Evolutionary conservation across 2,888 invertebrate species (phyloP), one percentile per base, ranked within the genome.

Genomic region (Chydorus sphaericus): DNA sequence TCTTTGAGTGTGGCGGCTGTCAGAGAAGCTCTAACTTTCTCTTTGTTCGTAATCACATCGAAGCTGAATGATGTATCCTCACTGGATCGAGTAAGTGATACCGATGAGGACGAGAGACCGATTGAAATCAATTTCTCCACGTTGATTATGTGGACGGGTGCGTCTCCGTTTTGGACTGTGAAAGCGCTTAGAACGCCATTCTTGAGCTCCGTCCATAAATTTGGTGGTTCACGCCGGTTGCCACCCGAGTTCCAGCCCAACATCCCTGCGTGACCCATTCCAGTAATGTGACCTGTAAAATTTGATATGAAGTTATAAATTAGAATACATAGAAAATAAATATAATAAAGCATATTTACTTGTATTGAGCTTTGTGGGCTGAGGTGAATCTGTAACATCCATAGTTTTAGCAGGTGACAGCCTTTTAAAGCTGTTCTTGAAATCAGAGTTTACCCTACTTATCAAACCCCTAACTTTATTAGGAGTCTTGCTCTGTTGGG

Each of bases 41-140:
- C 55, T 11, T 49, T 37, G n/a, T n/a, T 10, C n/a, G 16, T 33
- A 8, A 33, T 31, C 16, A 55, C n/a, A n/a, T 55, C 55, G 23
- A 48, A 55, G 20, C 52, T 20, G 52, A 36, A 33, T 23, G 20
- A 44, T n/a, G n/a, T n/a, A 23, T 44, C 44, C n/a, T 44, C 44
- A 2, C 14, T 28, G 26, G 26, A 8, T n/a, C n/a, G n/a, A n/a
- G n/a, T n/a, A n/a, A n/a, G n/a, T n/a, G n/a, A n/a, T n/a, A n/a
- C n/a, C n/a, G n/a, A n/a, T n/a, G n/a, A n/a, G 28, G 44, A 44
- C 1, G 14, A 33, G 8, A 44, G 26, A 23, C 44, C 44, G 10
- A 44, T 44, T 23, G 44, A 44, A 11, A 44, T 28, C 5, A 44
- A 28, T 44, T 20, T 23, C 18, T 44, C 26, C 14, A 44, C 26